phyloP scores from a whole-genome alignment of 2,113 vertebrate species.

The Eudorcas thomsonii region DNA sequence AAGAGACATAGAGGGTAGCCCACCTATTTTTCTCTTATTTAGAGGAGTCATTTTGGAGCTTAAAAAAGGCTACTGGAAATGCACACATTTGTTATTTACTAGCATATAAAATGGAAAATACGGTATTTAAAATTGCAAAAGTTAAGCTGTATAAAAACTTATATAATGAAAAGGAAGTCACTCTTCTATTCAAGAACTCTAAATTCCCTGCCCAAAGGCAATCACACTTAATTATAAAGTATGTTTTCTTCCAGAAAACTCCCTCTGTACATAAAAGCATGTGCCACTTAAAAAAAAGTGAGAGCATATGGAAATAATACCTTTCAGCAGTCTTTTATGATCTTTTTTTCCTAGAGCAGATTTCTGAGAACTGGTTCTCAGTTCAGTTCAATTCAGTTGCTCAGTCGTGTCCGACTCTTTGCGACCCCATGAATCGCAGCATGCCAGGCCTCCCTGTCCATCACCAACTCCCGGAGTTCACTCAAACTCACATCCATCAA shows the following conservation, averaged over 20 bases:
- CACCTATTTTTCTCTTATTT: not conserved
- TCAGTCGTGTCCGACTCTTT: no score
- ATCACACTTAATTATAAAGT: not conserved
- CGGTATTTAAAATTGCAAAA: not conserved
- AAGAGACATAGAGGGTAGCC: not conserved
- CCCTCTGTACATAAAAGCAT: not conserved
- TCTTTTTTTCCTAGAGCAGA: not conserved
- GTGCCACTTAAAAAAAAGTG: not conserved
- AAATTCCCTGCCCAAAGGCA: slow-evolving; percentile 4
- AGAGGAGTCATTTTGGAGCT: not conserved
- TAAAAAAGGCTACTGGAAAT: not conserved
- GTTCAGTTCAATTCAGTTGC: no score
- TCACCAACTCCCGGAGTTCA: no score
- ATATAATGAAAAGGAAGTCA: not conserved
- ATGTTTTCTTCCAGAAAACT: slow-evolving; percentile 24
- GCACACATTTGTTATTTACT: not conserved
- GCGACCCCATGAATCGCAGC: no score
- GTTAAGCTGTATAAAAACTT: not conserved
- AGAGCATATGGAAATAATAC: slow-evolving; percentile 19
- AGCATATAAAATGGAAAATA: not conserved
- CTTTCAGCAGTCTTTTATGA: not conserved
- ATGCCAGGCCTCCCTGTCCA: no score
- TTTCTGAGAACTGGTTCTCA: not conserved
- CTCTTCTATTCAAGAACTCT: not conserved
- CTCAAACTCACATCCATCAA: no score